Conservation (phyloP, 2,113 vertebrate genomes). For the Neotragus moschatus region DNA sequence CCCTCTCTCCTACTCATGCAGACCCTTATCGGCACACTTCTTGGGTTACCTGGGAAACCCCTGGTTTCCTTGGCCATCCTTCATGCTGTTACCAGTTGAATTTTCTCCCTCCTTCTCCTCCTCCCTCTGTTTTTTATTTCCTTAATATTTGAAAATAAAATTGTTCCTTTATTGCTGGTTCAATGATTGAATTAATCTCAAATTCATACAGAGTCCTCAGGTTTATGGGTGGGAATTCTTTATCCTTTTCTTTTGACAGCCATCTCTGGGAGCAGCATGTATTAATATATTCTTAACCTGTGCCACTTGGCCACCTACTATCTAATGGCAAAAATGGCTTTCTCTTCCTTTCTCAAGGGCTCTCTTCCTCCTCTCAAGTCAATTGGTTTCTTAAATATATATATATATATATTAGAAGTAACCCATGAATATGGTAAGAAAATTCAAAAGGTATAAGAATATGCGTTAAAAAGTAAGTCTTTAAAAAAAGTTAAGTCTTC, state of each 20-base stretch:
- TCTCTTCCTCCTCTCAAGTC: neutral
- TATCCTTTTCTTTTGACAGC: neutral
- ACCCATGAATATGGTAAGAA: neutral
- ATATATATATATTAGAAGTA: neutral
- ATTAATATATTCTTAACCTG: neutral
- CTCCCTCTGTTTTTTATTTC: neutral
- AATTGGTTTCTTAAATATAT: neutral
- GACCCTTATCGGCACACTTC: neutral
- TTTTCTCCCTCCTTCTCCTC: neutral
- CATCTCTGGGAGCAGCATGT: neutral
- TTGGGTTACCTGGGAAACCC: neutral
- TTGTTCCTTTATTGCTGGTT: slow-evolving; percentile 1
- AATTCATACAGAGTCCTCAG: neutral
- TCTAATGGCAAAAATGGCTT: neutral
- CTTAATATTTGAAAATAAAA: neutral
- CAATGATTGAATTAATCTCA: neutral
- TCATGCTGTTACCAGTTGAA: neutral
- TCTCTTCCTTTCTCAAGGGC: neutral
- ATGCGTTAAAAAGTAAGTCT: neutral
- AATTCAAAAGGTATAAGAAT: neutral
- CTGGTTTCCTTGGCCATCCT: neutral
- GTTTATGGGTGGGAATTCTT: neutral
- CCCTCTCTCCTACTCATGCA: neutral
- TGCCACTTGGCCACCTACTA: neutral
- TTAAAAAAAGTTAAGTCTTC: neutral